Base-by-base conservation (phyloP, 2,797 vertebrate species). In the Falco novaeseelandiae region DNA sequence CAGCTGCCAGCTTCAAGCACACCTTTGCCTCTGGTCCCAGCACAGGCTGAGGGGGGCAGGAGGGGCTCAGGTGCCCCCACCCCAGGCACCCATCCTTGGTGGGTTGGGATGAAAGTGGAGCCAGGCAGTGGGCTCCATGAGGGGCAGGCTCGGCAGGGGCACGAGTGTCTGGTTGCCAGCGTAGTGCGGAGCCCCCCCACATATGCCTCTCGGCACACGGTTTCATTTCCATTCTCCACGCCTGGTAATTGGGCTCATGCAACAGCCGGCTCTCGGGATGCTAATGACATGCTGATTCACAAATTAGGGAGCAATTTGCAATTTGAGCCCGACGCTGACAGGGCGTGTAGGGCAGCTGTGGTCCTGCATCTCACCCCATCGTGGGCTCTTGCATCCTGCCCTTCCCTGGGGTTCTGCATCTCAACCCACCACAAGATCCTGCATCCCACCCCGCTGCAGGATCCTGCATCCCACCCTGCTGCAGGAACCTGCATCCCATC, bases 161-260 rank as follows among this genome's bases (percentile, higher is more conserved):
- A 91, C 7, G 15, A 79, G 94, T 94, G 87, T 96, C 96, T 82
- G 91, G 96, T 95, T 96, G 94, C 96, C 91, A 17, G 83, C 0
- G 3, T 2, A 1, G 84, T 6, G 0, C 22, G 1, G 46, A 88
- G 92, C 38, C 38, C 72, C 38, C 72, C 83, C 11, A 15, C 90
- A 38, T 58, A 78, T 70, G 95, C 96, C 92, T 92, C 93, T 92
- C 81, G 32, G 91, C 93, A 25, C 93, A 67, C 15, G 51, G 95
- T 86, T 97, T 93, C 94, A 83, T 95, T 96, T 96, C 96, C 95
- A 96, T 95, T 90, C 91, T 93, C 95, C 85, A 79, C 14, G 58
- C 93, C 73, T 90, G 79, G 90, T 94, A 96, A 97, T 90, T 92
- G 91, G 91, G 91, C 89, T 94, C 92, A 29, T 19, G 96, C 92